phyloP scores from a whole-genome alignment of 2,888 invertebrate genomes.

The Athrips mouffetella region DNA sequence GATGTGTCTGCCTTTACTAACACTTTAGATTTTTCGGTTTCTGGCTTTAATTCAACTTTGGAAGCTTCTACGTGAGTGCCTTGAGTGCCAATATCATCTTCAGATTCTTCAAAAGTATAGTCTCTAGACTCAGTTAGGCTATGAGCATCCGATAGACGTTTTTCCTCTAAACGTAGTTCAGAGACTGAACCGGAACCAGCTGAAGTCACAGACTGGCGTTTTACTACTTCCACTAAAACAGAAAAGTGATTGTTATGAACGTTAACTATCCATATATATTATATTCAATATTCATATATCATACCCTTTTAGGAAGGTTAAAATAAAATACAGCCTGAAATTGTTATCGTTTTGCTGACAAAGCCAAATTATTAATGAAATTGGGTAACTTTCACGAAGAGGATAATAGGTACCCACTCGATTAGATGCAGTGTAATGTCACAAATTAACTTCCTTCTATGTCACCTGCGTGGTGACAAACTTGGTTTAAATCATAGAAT shows the following conservation, averaged over 20 bases:
- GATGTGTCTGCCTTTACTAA: slow-evolving; percentile 48
- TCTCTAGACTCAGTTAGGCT: slow-evolving; percentile 73
- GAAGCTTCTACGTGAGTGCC: slow-evolving; percentile 61
- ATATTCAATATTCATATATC: no score
- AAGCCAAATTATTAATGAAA: no score
- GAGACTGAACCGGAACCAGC: slow-evolving; percentile 64
- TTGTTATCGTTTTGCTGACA: no score
- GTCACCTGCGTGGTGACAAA: no score
- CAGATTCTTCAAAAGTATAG: slow-evolving; percentile 75
- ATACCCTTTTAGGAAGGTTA: no score
- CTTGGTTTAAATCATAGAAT: no score
- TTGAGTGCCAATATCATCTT: slow-evolving; percentile 70
- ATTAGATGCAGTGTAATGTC: no score
- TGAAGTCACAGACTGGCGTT: slow-evolving; percentile 70
- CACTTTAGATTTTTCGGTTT: slow-evolving; percentile 43
- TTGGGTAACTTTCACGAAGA: no score
- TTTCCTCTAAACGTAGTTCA: slow-evolving; percentile 68
- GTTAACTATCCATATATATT: no score
- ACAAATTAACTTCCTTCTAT: no score
- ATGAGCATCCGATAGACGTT: slow-evolving; percentile 69
- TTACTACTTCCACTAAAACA: slow-evolving; percentile 45
- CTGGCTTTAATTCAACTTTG: slow-evolving; percentile 46
- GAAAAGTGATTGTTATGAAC: background rate
- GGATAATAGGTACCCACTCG: no score
- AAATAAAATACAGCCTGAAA: no score